A percentile compares a stretch with the other conserved stretches of the same genome.
phyloP scores from a whole-genome alignment of 2,113 vertebrate genomes.

The Gambusia holbrooki region DNA sequence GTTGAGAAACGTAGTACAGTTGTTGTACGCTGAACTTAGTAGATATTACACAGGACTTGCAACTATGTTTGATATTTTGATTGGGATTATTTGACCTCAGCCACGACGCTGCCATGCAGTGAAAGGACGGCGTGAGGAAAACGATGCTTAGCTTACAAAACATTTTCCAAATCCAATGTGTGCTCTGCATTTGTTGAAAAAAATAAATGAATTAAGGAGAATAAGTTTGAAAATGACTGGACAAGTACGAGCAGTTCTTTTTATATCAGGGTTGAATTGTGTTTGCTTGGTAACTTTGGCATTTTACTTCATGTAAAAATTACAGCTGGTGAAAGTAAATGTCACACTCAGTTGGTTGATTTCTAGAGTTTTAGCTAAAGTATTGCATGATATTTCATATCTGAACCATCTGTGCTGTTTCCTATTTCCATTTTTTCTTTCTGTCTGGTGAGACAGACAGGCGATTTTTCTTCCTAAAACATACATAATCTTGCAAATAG shows the following conservation, averaged over 20 bases:
- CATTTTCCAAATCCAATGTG: background rate
- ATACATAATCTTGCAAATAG: background rate
- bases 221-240: background rate
- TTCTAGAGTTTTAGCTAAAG: background rate
- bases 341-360: background rate
- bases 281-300: background rate
- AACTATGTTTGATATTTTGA: too few species aligned
- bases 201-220: background rate
- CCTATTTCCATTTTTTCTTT: background rate
- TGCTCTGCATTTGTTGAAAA: background rate
- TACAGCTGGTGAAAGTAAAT: background rate
- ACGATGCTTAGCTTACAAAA: too few species aligned
- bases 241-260: background rate
- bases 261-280: background rate
- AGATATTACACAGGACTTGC: too few species aligned
- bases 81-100: too few species aligned
- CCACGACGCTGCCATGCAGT: too few species aligned
- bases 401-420: background rate
- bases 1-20: too few species aligned
- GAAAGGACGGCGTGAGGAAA: too few species aligned
- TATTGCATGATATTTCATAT: background rate
- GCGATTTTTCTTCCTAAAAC: background rate
- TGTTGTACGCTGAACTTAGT: too few species aligned
- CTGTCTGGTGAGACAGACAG: too few species aligned
- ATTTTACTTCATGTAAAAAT: background rate